A percentile compares a stretch with the other conserved stretches of the same genome.
Evolutionary conservation across 64 coral and sea anemone species (phyloP).

Genomic region (Cladopsammia gracilis): DNA sequence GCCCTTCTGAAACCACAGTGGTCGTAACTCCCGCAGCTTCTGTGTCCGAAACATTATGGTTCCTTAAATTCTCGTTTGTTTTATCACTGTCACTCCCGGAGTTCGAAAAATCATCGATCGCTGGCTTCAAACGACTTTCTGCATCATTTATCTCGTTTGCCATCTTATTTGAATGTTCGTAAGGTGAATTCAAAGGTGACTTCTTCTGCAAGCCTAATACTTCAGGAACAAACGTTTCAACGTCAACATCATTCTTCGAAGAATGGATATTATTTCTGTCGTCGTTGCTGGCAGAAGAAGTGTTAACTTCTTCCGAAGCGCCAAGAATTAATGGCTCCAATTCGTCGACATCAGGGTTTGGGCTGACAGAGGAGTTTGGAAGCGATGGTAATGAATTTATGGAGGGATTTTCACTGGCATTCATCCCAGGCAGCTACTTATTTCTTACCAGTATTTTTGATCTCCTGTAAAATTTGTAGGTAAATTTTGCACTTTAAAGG

Average conservation of each 20-base stretch:
- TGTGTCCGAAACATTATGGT: not conserved
- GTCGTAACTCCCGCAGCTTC: not conserved
- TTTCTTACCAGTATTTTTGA: not conserved
- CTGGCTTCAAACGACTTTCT: not conserved
- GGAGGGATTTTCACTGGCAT: not conserved
- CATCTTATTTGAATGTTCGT: slow-evolving; percentile 23
- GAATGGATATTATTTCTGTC: not conserved
- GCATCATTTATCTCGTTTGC: not conserved
- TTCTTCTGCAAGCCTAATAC: slow-evolving; percentile 4
- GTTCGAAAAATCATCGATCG: not conserved
- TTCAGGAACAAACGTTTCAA: not conserved
- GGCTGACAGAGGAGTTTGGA: not conserved
- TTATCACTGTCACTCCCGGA: not conserved
- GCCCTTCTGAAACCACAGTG: slow-evolving; percentile 33
- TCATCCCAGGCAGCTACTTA: not conserved
- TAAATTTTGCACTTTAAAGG: not conserved
- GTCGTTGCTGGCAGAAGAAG: slow-evolving; percentile 4
- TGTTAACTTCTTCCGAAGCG: slow-evolving; percentile 78
- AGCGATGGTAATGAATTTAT: not conserved
- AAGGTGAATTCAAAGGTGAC: slow-evolving; percentile 59
- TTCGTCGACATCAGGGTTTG: slow-evolving; percentile 7
- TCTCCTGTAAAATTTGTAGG: not conserved
- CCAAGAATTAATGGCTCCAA: slow-evolving; percentile 62
- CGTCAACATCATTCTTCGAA: not conserved
- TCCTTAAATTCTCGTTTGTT: not conserved